Percentiles rank a stretch among this genome's conserved stretches.
phyloP scores from a whole-genome alignment of 2,797 vertebrate species.

The Typhlichthys eigenmanni region DNA sequence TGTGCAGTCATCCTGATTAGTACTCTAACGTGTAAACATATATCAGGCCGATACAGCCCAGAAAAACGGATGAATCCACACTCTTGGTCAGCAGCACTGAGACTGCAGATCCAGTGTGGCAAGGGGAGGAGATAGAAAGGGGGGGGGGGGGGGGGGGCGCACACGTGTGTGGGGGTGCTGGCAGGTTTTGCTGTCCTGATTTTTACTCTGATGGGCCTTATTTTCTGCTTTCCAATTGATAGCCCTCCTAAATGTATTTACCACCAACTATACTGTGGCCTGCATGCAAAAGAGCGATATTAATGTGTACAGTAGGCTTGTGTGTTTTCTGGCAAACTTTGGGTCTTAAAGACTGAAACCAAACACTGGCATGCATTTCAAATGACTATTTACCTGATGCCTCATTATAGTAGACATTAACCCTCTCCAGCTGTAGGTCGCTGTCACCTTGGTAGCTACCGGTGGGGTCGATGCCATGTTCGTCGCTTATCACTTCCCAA shows the following conservation, averaged over 20 bases:
- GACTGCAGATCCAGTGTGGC: conserved; percentile 60
- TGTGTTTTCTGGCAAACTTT: background rate
- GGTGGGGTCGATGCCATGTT: conserved; percentile 91
- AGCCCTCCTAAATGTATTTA: too few relatives aligned
- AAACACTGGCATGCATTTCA: background rate
- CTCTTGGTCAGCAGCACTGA: conserved; percentile 40
- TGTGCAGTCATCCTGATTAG: conserved; percentile 12
- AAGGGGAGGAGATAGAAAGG: conserved; percentile 12
- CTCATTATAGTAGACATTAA: conserved; percentile 96
- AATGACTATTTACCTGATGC: conserved; percentile 82
- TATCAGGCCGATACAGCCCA: too few relatives aligned
- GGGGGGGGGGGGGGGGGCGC: conserved; percentile 6
- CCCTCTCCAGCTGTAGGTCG: conserved; percentile 93
- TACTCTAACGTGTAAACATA: conserved; percentile 1
- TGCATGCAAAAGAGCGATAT: too few relatives aligned
- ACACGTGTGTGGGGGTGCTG: conserved; percentile 30
- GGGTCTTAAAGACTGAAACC: background rate
- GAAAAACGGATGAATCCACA: too few relatives aligned
- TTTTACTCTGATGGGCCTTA: conserved; percentile 47
- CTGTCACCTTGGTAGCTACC: conserved; percentile 96
- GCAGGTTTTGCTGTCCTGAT: conserved; percentile 59
- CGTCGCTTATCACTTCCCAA: conserved; percentile 97
- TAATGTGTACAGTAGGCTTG: too few relatives aligned
- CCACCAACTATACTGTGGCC: too few relatives aligned
- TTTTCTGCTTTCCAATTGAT: conserved; percentile 21